These are phyloP conservation scores for Callaeas wilsoni DNA, from an alignment of 2,113 vertebrate genomes.

Conservation along the genomic window DNA sequence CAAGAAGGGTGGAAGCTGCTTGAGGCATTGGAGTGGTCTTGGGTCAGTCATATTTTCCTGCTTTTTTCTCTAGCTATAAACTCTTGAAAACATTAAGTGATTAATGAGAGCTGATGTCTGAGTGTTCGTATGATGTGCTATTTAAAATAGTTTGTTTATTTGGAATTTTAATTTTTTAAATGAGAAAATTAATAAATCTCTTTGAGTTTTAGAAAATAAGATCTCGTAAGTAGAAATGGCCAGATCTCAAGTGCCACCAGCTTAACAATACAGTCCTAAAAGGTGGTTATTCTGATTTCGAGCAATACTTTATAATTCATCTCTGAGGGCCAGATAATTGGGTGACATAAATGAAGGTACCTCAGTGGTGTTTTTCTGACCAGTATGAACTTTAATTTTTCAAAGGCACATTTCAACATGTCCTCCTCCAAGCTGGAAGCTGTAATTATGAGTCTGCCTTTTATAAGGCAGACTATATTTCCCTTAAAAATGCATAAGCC, in stretches of 20 bases:
- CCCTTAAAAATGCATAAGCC: constrained; percentile 42
- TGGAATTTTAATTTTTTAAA: neutral
- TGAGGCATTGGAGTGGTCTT: neutral
- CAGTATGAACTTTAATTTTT: neutral
- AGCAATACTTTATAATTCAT: neutral
- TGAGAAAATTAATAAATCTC: neutral
- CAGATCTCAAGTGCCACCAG: neutral
- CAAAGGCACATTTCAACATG: neutral
- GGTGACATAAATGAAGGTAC: neutral
- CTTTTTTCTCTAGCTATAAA: neutral
- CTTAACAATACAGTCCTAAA: neutral
- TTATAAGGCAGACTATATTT: neutral
- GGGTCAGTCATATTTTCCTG: neutral
- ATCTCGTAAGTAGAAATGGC: neutral
- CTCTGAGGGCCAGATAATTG: neutral
- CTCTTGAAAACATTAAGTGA: neutral
- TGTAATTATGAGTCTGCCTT: neutral
- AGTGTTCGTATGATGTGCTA: neutral
- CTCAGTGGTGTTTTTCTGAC: neutral
- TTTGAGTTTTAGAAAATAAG: neutral
- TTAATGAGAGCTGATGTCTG: neutral
- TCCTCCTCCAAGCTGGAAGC: neutral
- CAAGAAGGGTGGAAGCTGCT: neutral
- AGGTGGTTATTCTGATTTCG: neutral
- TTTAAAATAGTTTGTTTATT: neutral